Percentiles rank a stretch among this genome's conserved stretches.
phyloP scores from a whole-genome alignment of 2,888 invertebrate genomes.

The Gibbula magus region DNA sequence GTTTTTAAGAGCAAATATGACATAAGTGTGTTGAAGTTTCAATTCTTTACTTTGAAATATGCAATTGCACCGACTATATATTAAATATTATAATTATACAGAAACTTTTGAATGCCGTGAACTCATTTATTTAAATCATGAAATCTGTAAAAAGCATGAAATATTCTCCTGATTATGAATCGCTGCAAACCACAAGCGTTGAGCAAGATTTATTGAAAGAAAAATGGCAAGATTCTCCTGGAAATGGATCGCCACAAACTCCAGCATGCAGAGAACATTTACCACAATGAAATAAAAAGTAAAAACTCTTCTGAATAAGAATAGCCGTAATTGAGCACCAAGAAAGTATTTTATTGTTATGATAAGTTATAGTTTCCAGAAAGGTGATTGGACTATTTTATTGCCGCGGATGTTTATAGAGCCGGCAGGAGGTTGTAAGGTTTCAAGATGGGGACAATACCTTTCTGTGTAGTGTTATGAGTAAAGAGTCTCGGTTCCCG shows the following conservation, averaged over 20 bases:
- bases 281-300: background rate
- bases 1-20: too few species aligned
- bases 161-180: too few species aligned
- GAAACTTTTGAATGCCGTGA: too few species aligned
- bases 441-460: background rate
- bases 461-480: background rate
- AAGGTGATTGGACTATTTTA: constrained; percentile 13
- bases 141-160: too few species aligned
- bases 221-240: too few species aligned
- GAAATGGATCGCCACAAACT: background rate
- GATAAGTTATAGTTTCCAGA: constrained; percentile 17
- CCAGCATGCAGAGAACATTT: background rate
- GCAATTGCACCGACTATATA: too few species aligned
- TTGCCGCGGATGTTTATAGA: constrained; percentile 1
- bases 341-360: constrained; percentile 14
- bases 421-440: constrained; percentile 8
- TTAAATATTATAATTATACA: too few species aligned
- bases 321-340: constrained; percentile 1
- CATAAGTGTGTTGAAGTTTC: too few species aligned
- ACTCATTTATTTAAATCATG: too few species aligned
- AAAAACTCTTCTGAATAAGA: constrained; percentile 9
- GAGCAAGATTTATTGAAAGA: too few species aligned
- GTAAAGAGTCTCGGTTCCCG: background rate
- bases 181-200: too few species aligned
- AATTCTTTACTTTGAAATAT: too few species aligned